Conservation (phyloP, 2,888 invertebrate genomes). For the Diaphora mendica region DNA sequence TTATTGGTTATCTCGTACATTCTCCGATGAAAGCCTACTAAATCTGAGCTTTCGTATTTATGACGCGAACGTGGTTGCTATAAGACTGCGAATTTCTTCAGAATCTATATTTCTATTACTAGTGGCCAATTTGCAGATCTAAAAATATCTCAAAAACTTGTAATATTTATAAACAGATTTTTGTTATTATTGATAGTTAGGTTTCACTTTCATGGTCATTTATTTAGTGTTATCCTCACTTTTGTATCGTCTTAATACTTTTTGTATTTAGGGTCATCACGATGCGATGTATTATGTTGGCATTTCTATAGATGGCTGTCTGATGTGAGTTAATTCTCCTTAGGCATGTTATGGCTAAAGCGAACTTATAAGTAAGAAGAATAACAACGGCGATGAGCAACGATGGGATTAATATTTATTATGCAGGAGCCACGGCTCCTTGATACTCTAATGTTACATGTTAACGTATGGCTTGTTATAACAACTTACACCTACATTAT, state of each 20-base stretch:
- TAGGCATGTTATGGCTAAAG: no score
- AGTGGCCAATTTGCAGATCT: not conserved
- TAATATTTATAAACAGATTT: not conserved
- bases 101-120: not conserved
- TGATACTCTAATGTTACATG: no score
- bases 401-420: no score
- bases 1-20: conserved; percentile 61
- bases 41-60: conserved; percentile 66
- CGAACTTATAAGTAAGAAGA: no score
- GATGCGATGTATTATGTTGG: no score
- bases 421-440: no score
- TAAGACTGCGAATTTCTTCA: conserved; percentile 17
- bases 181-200: not conserved
- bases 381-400: no score
- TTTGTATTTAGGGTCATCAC: no score
- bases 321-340: no score
- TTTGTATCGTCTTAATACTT: not conserved
- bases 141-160: not conserved
- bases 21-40: conserved; percentile 59
- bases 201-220: not conserved
- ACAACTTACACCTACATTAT: no score
- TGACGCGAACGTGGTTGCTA: conserved; percentile 62
- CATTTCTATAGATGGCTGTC: no score
- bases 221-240: not conserved
- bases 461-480: no score